Base-by-base conservation (phyloP, 1,140 invertebrate genomes). In the Hycleus phaleratus region DNA sequence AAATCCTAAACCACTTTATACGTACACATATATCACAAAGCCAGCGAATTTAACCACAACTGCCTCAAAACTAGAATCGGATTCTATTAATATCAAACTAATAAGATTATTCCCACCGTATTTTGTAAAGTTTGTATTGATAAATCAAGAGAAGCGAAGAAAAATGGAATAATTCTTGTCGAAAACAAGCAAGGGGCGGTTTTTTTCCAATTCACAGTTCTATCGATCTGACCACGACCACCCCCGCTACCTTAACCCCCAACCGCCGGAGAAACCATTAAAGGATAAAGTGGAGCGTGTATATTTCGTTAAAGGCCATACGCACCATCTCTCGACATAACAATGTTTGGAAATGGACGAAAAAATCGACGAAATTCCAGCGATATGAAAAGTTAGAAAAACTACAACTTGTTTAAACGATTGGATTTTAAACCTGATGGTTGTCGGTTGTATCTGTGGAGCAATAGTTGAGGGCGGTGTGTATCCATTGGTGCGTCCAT, bases 401-500 rank as follows among this genome's bases (percentile, higher is more conserved):
- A 7, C 10, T 39, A 10, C 10, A 39, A 39, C 6, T 39, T 39
- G 38, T 39, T 39, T 2, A 18, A 39, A 10, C 11, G 11, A 9
- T 42, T 42, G 40, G 2, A 10, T 11, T 42, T 6, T 4, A 5
- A 42, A 42, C 40, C 40, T 11, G 9, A 42, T 42, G 11, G 40
- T 10, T 9, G 9, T 39, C 5, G 38, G 9, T 5, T 39, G 38
- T 3, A 8, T 42, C 9, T 42, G 45, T 32, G 38, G 32, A 46
- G 52, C 44, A 32, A 32, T 32, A 32, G 32, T 32, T 32, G 32
- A 32, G 32, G 32, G 32, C 32, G 32, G 32, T 5, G 4, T 5
- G 7, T 32, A 32, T 32, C 52, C 66, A 67, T 50, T 59, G 60
- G 69, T 60, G 69, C 69, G 60, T 67, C 68, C 69, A 71, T 70